These are phyloP conservation scores for Babyrousa celebensis DNA, from an alignment of 2,797 vertebrate genomes.

Conservation along the genomic window DNA sequence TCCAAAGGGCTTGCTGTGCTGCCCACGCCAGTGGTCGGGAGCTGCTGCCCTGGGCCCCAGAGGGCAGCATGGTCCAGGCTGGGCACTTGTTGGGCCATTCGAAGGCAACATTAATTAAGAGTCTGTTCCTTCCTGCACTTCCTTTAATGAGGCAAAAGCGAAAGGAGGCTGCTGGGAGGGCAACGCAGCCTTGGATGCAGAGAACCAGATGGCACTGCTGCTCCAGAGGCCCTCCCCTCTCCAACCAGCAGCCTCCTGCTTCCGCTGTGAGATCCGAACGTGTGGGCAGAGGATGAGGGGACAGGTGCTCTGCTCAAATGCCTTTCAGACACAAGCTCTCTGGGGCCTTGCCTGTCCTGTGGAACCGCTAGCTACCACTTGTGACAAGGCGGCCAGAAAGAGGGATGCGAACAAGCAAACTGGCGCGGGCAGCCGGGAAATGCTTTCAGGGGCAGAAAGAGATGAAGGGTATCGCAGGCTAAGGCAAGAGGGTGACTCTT, in stretches of 20 bases:
- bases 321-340: conserved; percentile 42
- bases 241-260: neutral
- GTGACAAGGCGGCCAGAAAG: neutral
- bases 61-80: neutral
- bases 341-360: neutral
- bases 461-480: neutral
- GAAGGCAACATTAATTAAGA: conserved; percentile 68
- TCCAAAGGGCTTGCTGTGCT: neutral
- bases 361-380: neutral
- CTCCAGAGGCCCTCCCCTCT: neutral
- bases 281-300: neutral
- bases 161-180: conserved; percentile 9
- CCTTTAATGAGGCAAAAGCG: conserved; percentile 65
- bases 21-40: neutral
- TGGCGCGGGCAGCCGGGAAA: neutral
- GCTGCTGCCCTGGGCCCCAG: neutral
- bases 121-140: conserved; percentile 63
- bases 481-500: neutral
- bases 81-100: conserved; percentile 31
- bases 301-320: neutral
- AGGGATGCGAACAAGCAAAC: neutral
- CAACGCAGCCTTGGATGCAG: neutral
- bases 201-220: neutral
- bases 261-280: neutral
- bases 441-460: rapidly evolving